Base-by-base conservation (phyloP, 2,797 vertebrate species). In the Hipposideros larvatus region DNA sequence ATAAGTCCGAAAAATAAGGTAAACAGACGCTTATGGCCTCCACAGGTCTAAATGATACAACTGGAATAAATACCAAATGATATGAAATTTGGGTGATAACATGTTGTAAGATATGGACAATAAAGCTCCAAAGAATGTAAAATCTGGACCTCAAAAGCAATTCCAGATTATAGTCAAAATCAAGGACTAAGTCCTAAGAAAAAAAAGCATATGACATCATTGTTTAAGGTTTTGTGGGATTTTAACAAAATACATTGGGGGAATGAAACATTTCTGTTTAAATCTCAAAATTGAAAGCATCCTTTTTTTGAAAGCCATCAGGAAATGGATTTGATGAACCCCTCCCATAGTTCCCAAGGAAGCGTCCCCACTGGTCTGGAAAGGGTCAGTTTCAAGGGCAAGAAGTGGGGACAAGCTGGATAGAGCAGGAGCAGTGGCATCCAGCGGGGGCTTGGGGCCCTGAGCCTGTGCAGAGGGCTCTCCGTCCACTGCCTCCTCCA, bases 1-100 rank as follows among this genome's bases (percentile, higher is more conserved):
- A 10, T 13, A 95, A 90, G 48, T 15, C 43, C 14, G 22, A 86
- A 46, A 83, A 94, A 96, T 95, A 97, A 75, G 46, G 65, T 96
- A 97, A 98, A 98, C 94, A 97, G 97, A 97, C 96, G 94, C 95
- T 80, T 19, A 94, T 83, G 57, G 80, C 96, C 97, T 98, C 97
- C 95, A 95, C 91, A 96, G 96, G 86, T 96, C 51, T 96, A 68
- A 75, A 90, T 61, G 94, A 65, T 87, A 65, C 34, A 96, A 94
- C 95, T 96, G 97, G 94, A 97, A 95, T 55, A 83, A 94, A 92
- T 34, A 87, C 90, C 28, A 97, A 96, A 95, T 94, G 0, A 93
- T 96, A 85, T 43, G 15, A 16, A 89, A 94, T 46, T 48, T 92
- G 87, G 86, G 79, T 88, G 87, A 96, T 96, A 97, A 96, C 92